Evolutionary conservation across 2,888 invertebrate genomes (phyloP).

Genomic region (Psylliodes chrysocephalus): DNA sequence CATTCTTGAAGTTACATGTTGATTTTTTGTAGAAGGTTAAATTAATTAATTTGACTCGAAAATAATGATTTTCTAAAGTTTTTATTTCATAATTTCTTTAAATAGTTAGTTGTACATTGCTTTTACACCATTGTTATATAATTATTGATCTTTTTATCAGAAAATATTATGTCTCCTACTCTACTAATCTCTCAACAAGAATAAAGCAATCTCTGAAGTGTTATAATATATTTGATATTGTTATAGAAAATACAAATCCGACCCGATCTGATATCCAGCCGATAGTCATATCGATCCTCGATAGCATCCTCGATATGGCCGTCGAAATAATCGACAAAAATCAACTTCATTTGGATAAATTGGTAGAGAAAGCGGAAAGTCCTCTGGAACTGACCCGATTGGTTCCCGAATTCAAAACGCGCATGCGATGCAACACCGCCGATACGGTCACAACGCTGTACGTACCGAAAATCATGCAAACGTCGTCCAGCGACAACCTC

Average conservation of each 20-base stretch:
- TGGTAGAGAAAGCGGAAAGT: constrained; percentile 34
- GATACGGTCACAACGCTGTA: constrained; percentile 55
- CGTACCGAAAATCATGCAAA: constrained; percentile 56
- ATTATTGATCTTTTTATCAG: no score
- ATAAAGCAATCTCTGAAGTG: no score
- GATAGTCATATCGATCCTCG: constrained; percentile 53
- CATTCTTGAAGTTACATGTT: no score
- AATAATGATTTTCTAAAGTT: no score
- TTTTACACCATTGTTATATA: no score
- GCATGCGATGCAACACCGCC: constrained; percentile 55
- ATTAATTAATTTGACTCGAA: no score
- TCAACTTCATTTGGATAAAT: constrained; percentile 47
- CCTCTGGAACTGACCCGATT: constrained; percentile 32
- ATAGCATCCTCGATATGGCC: constrained; percentile 58
- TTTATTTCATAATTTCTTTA: no score
- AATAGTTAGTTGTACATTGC: no score
- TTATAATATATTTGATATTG: no score
- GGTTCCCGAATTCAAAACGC: constrained; percentile 44
- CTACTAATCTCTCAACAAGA: no score
- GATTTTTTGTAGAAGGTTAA: no score
- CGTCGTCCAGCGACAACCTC: constrained; percentile 56
- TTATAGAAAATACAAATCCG: constrained; percentile 35
- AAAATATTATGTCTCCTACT: no score
- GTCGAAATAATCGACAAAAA: constrained; percentile 55
- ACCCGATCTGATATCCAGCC: constrained; percentile 48